Conservation (phyloP, 1,140 invertebrate species). For the Nilaparvata lugens region DNA sequence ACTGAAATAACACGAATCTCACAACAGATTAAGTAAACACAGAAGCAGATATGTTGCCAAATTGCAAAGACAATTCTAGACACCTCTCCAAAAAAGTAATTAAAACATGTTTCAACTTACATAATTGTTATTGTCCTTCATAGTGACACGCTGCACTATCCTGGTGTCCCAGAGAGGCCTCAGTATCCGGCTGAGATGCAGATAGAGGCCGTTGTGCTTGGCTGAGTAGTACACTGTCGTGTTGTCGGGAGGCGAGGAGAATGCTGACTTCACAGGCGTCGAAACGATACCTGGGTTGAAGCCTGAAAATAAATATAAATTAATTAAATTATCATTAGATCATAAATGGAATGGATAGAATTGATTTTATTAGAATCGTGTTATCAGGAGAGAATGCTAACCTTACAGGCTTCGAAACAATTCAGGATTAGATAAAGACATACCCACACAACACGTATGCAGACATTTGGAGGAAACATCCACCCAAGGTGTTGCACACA, state of each 20-base stretch:
- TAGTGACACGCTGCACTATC: conserved; percentile 52
- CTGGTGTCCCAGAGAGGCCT: conserved; percentile 68
- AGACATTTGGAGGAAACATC: too few species aligned
- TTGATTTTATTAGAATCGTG: too few species aligned
- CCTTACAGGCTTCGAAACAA: too few species aligned
- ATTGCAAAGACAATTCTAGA: not conserved
- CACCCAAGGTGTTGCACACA: too few species aligned
- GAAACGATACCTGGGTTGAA: conserved; percentile 33
- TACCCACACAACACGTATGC: too few species aligned
- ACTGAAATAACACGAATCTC: too few species aligned
- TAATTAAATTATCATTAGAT: not conserved
- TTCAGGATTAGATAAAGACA: not conserved
- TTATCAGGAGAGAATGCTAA: too few species aligned
- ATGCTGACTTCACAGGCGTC: conserved; percentile 25
- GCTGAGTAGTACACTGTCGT: conserved; percentile 49
- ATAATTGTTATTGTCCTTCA: conserved; percentile 47
- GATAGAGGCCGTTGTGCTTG: conserved; percentile 88
- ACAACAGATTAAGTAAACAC: too few species aligned
- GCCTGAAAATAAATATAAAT: conserved; percentile 20
- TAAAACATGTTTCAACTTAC: conserved; percentile 38
- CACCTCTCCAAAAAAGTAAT: not conserved
- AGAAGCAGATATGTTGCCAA: not conserved
- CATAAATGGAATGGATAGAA: too few species aligned
- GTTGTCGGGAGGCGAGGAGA: conserved; percentile 6
- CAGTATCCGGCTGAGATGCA: conserved; percentile 79